Conservation (phyloP, 2,888 invertebrate species). For the Lottia gigantea region DNA sequence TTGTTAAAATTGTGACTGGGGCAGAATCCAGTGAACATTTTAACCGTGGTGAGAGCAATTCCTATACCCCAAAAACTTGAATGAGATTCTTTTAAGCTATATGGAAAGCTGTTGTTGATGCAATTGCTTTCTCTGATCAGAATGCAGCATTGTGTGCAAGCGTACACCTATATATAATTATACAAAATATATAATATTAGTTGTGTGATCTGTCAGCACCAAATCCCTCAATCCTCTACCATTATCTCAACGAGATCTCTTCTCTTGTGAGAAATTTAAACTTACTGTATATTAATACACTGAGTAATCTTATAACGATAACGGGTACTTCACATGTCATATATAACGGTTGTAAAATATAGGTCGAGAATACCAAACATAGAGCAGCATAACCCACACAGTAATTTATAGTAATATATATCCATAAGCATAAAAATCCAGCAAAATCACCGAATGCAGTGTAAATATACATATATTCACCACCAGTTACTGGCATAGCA, state of each 20-base stretch:
- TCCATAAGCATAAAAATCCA: conserved; percentile 65
- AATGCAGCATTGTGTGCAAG: too few species aligned
- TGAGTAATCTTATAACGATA: conserved; percentile 49
- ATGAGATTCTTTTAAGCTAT: too few species aligned
- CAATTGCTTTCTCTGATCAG: too few species aligned
- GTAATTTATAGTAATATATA: conserved; percentile 60
- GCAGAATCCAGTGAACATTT: too few species aligned
- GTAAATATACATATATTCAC: conserved; percentile 70
- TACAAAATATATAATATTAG: neutral
- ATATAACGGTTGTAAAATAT: conserved; percentile 60
- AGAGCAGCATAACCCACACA: conserved; percentile 63
- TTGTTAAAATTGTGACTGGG: too few species aligned
- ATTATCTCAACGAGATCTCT: neutral
- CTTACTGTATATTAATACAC: conserved; percentile 60
- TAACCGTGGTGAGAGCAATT: too few species aligned
- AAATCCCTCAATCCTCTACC: neutral
- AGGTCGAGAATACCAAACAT: conserved; percentile 63
- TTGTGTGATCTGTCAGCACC: neutral
- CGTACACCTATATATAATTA: neutral
- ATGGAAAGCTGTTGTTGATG: too few species aligned
- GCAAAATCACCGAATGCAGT: conserved; percentile 64
- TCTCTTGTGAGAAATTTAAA: conserved; percentile 16
- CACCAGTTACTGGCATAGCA: conserved; percentile 77
- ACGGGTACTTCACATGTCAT: conserved; percentile 59
- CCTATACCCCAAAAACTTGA: too few species aligned